Evolutionary conservation across 2,113 vertebrate species (phyloP), one percentile per base, ranked within the genome.

Genomic region (Pachypanchax playfairii): DNA sequence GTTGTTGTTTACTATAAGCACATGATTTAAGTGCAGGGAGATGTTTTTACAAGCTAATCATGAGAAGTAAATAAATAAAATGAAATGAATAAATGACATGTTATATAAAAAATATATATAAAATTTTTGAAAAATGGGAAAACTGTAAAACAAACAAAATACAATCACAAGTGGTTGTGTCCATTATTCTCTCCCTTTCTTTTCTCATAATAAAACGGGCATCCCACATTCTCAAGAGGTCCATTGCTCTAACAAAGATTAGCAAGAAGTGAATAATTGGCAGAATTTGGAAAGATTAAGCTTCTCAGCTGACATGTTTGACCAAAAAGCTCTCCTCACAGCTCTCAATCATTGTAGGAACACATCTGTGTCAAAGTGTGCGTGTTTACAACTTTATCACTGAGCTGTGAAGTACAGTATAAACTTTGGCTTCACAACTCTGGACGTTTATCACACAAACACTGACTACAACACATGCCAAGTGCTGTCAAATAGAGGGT

Each of bases 211-310:
- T 50, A 20, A 29, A 55, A 47, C 47, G 50, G 24, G 67, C 22
- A 25, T 55, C 54, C 35, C 36, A 20, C 4, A 8, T 36, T 82
- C 79, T 59, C 80, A 13, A 26, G 80, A 77, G 75, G 22, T 18
- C 64, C 54, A 4, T 68, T 58, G 58, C 7, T 44, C 53, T 78
- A 85, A 85, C 46, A 22, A 85, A 54, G 26, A 71, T 57, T 20
- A 26, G 43, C 31, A 20, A 82, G 79, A 83, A 80, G 85, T 80
- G 83, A 75, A 85, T 76, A 85, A 79, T 73, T 75, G 60, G 53
- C 61, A 33, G 72, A 74, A 67, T 82, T 77, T 71, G 55, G 68
- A 41, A 39, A 52, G 49, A 71, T 77, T 68, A 62, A 28, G 49
- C 59, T 71, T 75, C 65, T 75, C 38, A 75, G 75, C 65, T 75